phyloP scores from a whole-genome alignment of 2,797 vertebrate genomes.

The Micrastur ruficollis region DNA sequence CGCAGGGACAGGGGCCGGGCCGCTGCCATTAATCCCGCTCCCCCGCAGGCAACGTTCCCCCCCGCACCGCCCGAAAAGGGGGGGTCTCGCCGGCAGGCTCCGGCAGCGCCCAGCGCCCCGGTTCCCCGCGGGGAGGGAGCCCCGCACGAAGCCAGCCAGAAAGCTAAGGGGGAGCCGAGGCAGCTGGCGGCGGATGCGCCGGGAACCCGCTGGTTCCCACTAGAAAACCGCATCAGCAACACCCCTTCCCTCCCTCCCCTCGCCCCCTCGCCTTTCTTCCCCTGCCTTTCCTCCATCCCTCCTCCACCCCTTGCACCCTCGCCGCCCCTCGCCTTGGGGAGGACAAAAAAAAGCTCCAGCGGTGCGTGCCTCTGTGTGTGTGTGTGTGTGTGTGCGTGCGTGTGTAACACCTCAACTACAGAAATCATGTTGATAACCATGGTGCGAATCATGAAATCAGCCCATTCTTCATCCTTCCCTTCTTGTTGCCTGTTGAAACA shows the following conservation, averaged over 20 bases:
- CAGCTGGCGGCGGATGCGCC: not conserved
- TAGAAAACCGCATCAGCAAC: not conserved
- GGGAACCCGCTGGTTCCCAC: not conserved
- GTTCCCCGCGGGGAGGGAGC: not conserved
- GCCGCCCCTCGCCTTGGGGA: conserved; percentile 6
- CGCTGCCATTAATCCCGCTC: not conserved
- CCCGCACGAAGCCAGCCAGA: not conserved
- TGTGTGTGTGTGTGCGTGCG: not conserved
- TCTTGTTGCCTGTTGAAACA: not conserved
- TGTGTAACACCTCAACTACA: not conserved
- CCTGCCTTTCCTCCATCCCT: not conserved
- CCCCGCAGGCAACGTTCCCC: not conserved
- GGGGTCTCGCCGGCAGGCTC: not conserved
- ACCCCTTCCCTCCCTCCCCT: not conserved
- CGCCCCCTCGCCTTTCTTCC: not conserved
- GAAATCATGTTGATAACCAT: not conserved
- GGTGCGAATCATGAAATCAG: not conserved
- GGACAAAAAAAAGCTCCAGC: not conserved
- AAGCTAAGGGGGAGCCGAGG: not conserved
- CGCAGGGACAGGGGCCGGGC: not conserved
- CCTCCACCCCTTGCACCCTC: not conserved
- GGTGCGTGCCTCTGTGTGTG: not conserved
- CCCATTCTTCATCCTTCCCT: not conserved
- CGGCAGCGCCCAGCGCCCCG: not conserved
- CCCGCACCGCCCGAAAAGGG: not conserved